Evolutionary conservation across 2,113 vertebrate species (phyloP).

Genomic region (Lampris megalopsis): DNA sequence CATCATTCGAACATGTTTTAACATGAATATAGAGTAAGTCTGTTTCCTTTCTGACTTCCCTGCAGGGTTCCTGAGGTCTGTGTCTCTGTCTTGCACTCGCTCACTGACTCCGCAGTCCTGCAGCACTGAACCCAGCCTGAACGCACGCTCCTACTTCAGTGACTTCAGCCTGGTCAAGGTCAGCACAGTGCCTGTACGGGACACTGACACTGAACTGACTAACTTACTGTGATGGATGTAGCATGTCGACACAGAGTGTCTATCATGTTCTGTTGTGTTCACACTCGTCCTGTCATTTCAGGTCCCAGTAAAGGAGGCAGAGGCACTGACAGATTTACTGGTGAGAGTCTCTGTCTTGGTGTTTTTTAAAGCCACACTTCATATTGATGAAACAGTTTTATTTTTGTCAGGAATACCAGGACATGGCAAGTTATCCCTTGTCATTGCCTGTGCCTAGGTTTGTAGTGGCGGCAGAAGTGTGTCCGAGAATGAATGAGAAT

Average conservation of each 20-base stretch:
- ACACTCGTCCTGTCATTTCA: conserved; percentile 44
- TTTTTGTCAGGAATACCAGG: not conserved
- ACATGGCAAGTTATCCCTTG: no score
- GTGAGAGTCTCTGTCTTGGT: conserved; percentile 54
- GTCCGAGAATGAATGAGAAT: no score
- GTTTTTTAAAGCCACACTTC: not conserved
- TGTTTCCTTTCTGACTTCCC: not conserved
- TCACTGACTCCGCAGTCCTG: conserved; percentile 71
- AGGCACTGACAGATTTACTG: conserved; percentile 56
- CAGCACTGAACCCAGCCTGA: conserved; percentile 67
- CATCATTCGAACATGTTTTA: no score
- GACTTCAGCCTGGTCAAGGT: conserved; percentile 76
- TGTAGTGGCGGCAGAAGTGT: no score
- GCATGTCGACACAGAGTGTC: no score
- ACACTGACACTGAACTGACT: not conserved
- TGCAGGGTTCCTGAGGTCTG: conserved; percentile 79
- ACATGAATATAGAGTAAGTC: no score
- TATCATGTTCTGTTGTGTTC: not conserved
- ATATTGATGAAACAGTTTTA: not conserved
- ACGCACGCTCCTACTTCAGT: conserved; percentile 69
- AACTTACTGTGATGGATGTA: no score
- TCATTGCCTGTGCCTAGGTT: no score
- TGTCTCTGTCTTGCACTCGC: conserved; percentile 73
- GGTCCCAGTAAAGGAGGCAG: conserved; percentile 60
- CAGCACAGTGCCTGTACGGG: not conserved